A percentile compares a stretch with the other conserved stretches of the same genome.
Evolutionary conservation across 2,797 vertebrate species (phyloP).

Genomic region (Sebastes iracundus): DNA sequence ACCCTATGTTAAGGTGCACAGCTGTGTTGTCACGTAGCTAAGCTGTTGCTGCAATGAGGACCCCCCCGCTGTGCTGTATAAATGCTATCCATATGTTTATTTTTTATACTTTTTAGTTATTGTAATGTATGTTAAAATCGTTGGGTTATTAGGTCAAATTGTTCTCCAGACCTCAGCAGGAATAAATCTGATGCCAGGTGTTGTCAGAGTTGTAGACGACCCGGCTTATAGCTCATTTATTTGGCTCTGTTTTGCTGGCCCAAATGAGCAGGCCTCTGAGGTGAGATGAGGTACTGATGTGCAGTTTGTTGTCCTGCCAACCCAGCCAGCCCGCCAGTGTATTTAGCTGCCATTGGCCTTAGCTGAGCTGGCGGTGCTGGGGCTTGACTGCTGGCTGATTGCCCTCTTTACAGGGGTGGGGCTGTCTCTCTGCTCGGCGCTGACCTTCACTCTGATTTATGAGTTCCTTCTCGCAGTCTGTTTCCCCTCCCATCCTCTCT

Average conservation of each 20-base stretch:
- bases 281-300: slow-evolving; percentile 53
- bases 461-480: slow-evolving; percentile 48
- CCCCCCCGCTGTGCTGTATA: neutral
- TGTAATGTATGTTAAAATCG: neutral
- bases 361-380: slow-evolving; percentile 14
- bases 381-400: slow-evolving; percentile 41
- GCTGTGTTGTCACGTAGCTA: slow-evolving; percentile 9
- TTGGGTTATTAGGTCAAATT: slow-evolving; percentile 17
- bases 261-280: slow-evolving; percentile 32
- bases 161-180: slow-evolving; percentile 15
- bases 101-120: slow-evolving; percentile 22
- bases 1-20: slow-evolving; percentile 8
- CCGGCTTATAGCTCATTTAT: slow-evolving; percentile 13
- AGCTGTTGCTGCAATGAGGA: neutral
- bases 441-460: slow-evolving; percentile 72
- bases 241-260: slow-evolving; percentile 23
- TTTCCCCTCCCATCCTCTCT: slow-evolving; percentile 27
- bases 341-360: slow-evolving; percentile 44
- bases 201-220: slow-evolving; percentile 10
- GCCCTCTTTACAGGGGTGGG: slow-evolving; percentile 57
- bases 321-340: slow-evolving; percentile 24
- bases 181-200: slow-evolving; percentile 27
- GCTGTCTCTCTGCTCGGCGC: slow-evolving; percentile 25
- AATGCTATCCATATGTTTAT: slow-evolving; percentile 14
- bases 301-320: slow-evolving; percentile 53